Conservation (phyloP, 2,113 vertebrate genomes). For the Panthera uncia region DNA sequence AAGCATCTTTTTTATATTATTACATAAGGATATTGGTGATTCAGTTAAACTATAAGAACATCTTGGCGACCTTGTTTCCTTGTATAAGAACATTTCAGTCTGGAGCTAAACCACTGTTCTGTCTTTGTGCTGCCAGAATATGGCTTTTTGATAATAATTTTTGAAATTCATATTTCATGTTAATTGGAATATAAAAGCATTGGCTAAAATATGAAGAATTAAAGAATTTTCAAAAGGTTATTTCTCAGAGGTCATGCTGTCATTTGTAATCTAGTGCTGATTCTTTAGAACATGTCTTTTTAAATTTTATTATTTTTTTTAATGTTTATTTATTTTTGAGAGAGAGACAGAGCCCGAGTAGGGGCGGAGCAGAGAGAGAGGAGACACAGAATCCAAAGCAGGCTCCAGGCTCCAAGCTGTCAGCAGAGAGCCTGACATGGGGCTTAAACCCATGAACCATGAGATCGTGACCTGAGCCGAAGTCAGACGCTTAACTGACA, state of each 20-base stretch:
- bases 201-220: neutral
- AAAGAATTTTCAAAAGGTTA: neutral
- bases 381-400: no score
- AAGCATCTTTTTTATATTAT: conserved; percentile 1
- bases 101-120: neutral
- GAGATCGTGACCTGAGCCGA: no score
- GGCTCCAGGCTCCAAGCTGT: no score
- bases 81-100: conserved; percentile 7
- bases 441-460: no score
- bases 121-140: neutral
- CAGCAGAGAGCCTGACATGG: no score
- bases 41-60: neutral
- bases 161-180: conserved; percentile 14
- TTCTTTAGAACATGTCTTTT: neutral
- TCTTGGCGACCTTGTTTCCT: neutral
- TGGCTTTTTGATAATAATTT: neutral
- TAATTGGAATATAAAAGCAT: conserved; percentile 28
- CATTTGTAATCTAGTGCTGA: neutral
- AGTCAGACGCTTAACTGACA: no score
- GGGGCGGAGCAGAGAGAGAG: no score
- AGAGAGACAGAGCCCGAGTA: no score
- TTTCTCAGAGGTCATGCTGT: neutral
- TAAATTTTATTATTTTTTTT: no score
- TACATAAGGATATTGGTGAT: neutral
- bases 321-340: no score